These are phyloP conservation scores for Tiphia femorata DNA, from an alignment of 2,888 invertebrate genomes.

Conservation along the genomic window DNA sequence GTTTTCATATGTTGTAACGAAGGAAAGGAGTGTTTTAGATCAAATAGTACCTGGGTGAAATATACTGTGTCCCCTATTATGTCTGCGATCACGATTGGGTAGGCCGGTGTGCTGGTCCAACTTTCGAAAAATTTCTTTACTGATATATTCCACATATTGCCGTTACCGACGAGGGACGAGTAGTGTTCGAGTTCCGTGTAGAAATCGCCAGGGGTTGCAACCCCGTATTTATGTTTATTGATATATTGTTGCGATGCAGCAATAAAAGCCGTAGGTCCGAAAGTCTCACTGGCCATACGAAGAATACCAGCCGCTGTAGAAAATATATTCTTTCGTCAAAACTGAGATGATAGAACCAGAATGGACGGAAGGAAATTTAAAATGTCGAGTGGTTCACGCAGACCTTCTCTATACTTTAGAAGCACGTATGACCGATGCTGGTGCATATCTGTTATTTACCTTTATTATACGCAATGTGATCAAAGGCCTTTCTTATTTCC, in stretches of 20 bases:
- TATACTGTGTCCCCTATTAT: not conserved
- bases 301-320: constrained; percentile 70
- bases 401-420: not conserved
- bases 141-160: constrained; percentile 31
- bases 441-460: constrained; percentile 69
- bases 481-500: constrained; percentile 72
- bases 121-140: constrained; percentile 68
- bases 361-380: not conserved
- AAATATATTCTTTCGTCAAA: not conserved
- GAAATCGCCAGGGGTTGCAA: not conserved
- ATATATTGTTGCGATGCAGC: constrained; percentile 69
- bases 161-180: no score
- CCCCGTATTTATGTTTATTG: constrained; percentile 44
- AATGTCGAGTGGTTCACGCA: not conserved
- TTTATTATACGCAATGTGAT: constrained; percentile 75
- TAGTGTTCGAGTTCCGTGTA: no score
- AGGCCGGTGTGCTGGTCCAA: constrained; percentile 72
- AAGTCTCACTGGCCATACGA: constrained; percentile 72
- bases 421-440: no score
- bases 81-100: constrained; percentile 71
- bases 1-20: no score
- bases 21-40: no score
- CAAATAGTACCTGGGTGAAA: not conserved
- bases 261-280: constrained; percentile 37
- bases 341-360: not conserved